These are phyloP conservation scores for Drosophila suboccidentalis DNA, from an alignment of 2,888 invertebrate genomes.

Conservation along the genomic window DNA sequence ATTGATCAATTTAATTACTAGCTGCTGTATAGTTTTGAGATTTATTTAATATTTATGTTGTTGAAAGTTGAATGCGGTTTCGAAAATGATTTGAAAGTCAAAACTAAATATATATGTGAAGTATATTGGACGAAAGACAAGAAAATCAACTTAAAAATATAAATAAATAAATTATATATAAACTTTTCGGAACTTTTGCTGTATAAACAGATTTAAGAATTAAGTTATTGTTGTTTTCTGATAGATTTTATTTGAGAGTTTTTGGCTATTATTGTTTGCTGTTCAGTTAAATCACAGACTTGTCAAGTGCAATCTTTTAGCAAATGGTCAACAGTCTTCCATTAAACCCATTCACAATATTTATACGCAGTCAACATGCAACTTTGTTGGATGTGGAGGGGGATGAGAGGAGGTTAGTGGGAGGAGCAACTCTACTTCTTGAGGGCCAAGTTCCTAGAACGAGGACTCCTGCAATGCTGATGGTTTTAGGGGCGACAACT, in stretches of 20 bases:
- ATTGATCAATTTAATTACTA: neutral
- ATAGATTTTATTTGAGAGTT: neutral
- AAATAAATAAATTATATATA: no score
- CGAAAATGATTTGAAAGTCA: neutral
- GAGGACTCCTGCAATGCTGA: conserved; percentile 15
- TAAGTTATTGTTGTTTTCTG: neutral
- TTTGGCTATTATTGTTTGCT: conserved; percentile 11
- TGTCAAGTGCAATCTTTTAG: conserved; percentile 35
- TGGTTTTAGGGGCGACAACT: conserved; percentile 41
- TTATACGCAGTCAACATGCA: conserved; percentile 59
- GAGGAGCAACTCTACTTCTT: neutral
- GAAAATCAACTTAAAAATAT: no score
- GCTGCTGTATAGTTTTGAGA: neutral
- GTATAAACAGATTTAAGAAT: neutral
- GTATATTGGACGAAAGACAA: no score
- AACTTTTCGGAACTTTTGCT: neutral
- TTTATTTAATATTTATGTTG: neutral
- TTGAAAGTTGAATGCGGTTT: neutral
- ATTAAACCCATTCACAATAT: conserved; percentile 56
- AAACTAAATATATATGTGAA: neutral
- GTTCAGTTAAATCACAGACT: conserved; percentile 20
- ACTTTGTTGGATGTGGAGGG: conserved; percentile 19
- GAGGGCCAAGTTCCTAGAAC: neutral
- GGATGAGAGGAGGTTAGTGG: neutral
- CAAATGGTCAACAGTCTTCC: conserved; percentile 50